These are phyloP conservation scores for Leucophora obtusa DNA, from an alignment of 2,888 invertebrate genomes.

Conservation along the genomic window DNA sequence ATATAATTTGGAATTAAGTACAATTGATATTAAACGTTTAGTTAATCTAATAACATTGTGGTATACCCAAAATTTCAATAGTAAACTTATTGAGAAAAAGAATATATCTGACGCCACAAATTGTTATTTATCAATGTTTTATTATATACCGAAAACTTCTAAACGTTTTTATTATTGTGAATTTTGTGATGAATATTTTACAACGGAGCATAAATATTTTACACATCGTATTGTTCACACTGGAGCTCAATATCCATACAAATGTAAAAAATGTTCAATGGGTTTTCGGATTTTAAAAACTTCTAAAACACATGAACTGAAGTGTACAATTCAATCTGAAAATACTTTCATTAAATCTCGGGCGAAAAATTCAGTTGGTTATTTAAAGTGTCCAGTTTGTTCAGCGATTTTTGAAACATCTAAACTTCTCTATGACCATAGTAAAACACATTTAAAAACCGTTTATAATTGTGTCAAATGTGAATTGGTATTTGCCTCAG, in stretches of 20 bases:
- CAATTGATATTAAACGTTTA: constrained; percentile 67
- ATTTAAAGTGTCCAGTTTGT: background rate
- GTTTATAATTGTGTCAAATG: constrained; percentile 53
- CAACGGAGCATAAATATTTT: constrained; percentile 61
- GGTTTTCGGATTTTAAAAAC: constrained; percentile 19
- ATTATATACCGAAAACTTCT: constrained; percentile 67
- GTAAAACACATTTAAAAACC: constrained; percentile 34
- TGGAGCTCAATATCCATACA: constrained; percentile 39
- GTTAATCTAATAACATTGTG: constrained; percentile 68
- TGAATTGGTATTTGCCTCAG: constrained; percentile 38
- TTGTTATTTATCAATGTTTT: constrained; percentile 66
- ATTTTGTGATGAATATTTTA: constrained; percentile 66
- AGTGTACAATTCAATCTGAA: background rate
- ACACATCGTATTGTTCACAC: constrained; percentile 65
- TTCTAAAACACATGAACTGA: constrained; percentile 29
- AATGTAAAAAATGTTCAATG: constrained; percentile 22
- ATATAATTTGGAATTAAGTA: constrained; percentile 27
- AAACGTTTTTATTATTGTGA: constrained; percentile 68
- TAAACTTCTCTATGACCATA: constrained; percentile 17
- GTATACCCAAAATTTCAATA: constrained; percentile 61
- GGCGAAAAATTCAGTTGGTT: background rate
- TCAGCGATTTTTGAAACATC: background rate
- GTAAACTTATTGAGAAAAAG: constrained; percentile 64
- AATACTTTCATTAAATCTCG: background rate
- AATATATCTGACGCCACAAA: constrained; percentile 34